phyloP scores from a whole-genome alignment of 1,140 invertebrate genomes.

The Centruroides sculpturatus region DNA sequence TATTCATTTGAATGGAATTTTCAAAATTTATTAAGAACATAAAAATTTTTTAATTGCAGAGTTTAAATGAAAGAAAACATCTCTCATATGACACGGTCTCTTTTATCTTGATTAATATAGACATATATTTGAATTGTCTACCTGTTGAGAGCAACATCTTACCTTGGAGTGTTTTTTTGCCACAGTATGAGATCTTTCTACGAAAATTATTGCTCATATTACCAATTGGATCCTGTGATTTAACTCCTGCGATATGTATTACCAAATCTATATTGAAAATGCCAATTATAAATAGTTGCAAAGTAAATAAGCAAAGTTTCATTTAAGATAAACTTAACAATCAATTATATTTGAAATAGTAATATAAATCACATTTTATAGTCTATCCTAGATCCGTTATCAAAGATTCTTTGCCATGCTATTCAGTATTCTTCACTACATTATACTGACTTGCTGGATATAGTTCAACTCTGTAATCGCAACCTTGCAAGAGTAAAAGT shows the following conservation, averaged over 20 bases:
- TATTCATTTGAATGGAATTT: too few relatives aligned
- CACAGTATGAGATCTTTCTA: slow-evolving; percentile 72
- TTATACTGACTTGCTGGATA: slow-evolving; percentile 67
- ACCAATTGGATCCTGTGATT: slow-evolving; percentile 49
- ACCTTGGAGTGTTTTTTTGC: slow-evolving; percentile 59
- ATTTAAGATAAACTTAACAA: too few relatives aligned
- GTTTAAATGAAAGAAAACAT: slow-evolving; percentile 74
- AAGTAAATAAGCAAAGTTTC: slow-evolving; percentile 11
- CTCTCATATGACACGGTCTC: slow-evolving; percentile 55
- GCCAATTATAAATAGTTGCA: slow-evolving; percentile 24
- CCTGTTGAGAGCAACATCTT: slow-evolving; percentile 54
- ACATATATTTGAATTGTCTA: slow-evolving; percentile 82
- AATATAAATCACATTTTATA: slow-evolving; percentile 11
- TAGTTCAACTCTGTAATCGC: slow-evolving; percentile 76
- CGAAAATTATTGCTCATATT: slow-evolving; percentile 59
- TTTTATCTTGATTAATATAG: slow-evolving; percentile 70
- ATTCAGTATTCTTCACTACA: slow-evolving; percentile 77
- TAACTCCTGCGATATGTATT: slow-evolving; percentile 61
- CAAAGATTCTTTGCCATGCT: slow-evolving; percentile 78
- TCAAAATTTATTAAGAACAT: neutral
- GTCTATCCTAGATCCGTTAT: slow-evolving; percentile 81
- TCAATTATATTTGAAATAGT: too few relatives aligned
- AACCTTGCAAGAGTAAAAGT: slow-evolving; percentile 44
- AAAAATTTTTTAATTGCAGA: slow-evolving; percentile 32
- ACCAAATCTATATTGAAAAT: slow-evolving; percentile 64